Evolutionary conservation across 2,113 vertebrate genomes (phyloP), one percentile per base, ranked within the genome.

Genomic region (Catharus minimus): DNA sequence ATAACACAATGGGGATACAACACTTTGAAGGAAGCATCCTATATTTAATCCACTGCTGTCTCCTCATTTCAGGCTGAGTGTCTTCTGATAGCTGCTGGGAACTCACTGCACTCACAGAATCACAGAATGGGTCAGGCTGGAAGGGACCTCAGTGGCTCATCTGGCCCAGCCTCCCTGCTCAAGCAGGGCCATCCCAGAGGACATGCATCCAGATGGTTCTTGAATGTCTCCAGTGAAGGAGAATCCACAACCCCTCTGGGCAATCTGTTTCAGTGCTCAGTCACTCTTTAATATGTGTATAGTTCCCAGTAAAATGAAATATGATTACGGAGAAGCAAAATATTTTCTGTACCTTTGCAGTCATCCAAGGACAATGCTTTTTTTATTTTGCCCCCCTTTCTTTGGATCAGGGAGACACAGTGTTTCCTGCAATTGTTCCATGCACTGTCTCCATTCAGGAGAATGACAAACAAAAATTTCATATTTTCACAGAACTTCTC

Each of bases 351-450:
- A 38, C 33, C 23, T 74, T 76, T 75, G 50, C 50, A 88, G 71
- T 65, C 30, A 68, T 28, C 18, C 50, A 87, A 52, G 26, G 58
- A 61, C 68, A 87, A 7, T 23, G 28, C 15, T 26, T 76, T 60
- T 68, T 55, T 62, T 76, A 1, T 43, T 78, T 85, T n/a, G 2
- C 28, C 6, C 28, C 66, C 5, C 4, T 89, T 83, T 47, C 22
- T 57, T 72, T 0, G 0, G 20, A 28, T 49, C 23, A 50, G 43
- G 50, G 46, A 82, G 39, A n/a, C 4, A 11, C 0, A 0, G 26
- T 5, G 3, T 49, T 81, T 86, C 26, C 57, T 72, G 32, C 24
- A 64, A 60, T 5, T 21, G 58, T 43, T 92, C 53, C 64, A 47
- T 0, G 0, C 16, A 12, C n/a, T 39, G 8, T 71, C 73, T n/a